Percentiles rank a stretch among this genome's conserved stretches.
Evolutionary conservation across 2,113 vertebrate genomes (phyloP).

Genomic region (Callospermophilus lateralis): DNA sequence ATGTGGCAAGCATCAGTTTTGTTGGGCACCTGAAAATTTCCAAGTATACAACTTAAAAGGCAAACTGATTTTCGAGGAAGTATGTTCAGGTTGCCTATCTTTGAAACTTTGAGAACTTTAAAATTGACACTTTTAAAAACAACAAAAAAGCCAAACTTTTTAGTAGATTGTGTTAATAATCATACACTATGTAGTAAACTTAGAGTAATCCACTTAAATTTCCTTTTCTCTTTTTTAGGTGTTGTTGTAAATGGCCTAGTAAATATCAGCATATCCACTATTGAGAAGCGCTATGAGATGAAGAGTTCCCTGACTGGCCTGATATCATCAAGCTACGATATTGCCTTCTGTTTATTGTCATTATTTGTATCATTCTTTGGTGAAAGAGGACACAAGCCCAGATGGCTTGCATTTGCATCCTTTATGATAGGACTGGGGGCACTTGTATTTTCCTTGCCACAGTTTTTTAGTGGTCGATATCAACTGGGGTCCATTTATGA

Average conservation of each 20-base stretch:
- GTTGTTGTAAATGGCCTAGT: conserved; percentile 90
- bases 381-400: conserved; percentile 91
- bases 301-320: conserved; percentile 89
- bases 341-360: conserved; percentile 88
- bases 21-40: neutral
- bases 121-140: neutral
- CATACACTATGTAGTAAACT: neutral
- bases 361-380: conserved; percentile 90
- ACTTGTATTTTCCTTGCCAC: conserved; percentile 88
- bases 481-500: conserved; percentile 84
- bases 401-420: conserved; percentile 90
- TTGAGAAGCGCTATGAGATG: conserved; percentile 91
- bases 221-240: conserved; percentile 82
- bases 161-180: neutral
- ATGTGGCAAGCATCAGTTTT: neutral
- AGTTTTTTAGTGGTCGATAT: conserved; percentile 88
- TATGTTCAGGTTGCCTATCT: neutral
- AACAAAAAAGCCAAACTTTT: neutral
- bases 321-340: conserved; percentile 91
- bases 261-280: conserved; percentile 90
- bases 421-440: conserved; percentile 90
- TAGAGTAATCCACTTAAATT: neutral
- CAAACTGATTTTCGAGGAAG: neutral
- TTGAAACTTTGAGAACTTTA: conserved; percentile 28
- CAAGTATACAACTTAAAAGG: conserved; percentile 13